Evolutionary conservation across 2,113 vertebrate species (phyloP), one percentile per base, ranked within the genome.

Genomic region (Leptodactylus fuscus): DNA sequence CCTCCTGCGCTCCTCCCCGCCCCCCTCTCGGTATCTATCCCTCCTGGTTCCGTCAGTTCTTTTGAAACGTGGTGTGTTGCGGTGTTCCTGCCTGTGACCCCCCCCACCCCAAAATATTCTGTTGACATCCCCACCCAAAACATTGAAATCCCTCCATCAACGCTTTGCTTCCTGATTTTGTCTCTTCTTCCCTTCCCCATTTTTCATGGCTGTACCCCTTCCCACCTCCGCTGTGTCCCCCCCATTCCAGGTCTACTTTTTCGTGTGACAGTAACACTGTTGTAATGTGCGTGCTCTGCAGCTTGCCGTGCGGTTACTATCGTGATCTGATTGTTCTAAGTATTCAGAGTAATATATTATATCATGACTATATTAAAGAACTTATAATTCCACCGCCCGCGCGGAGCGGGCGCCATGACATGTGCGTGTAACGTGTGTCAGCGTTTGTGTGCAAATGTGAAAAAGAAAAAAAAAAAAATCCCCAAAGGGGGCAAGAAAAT

Each of bases 361-460:
- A 69, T 77, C 3, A 73, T 80, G 51, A 81, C 51, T 73, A 71
- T 82, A 82, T 82, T 49, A 69, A n/a, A 84, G 27, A 77, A 65
- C 44, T 32, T 70, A 55, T 78, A n/a, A n/a, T n/a, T 79, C 75
- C 34, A 34, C 16, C 16, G n/a, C 49, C 48, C 24, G 34, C 27
- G 4, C 34, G 1, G 41, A 44, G 32, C 46, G 51, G 84, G 49
- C 15, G 76, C 48, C 53, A 70, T 27, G 24, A 73, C 49, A 32
- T 36, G 76, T 53, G 75, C 34, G 84, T 86, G n/a, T 53, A 46
- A 22, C 51, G 84, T 86, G 27, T 73, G 76, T 86, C 34, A 81
- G 67, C 84, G 76, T 86, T 44, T 60, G 84, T 86, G 84, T 86
- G 84, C 44, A 81, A 62, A 86, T 60, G 84, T 86, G 77, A 46